These are phyloP conservation scores for Ochropleura leucogaster DNA, from an alignment of 2,888 invertebrate species.

Conservation along the genomic window DNA sequence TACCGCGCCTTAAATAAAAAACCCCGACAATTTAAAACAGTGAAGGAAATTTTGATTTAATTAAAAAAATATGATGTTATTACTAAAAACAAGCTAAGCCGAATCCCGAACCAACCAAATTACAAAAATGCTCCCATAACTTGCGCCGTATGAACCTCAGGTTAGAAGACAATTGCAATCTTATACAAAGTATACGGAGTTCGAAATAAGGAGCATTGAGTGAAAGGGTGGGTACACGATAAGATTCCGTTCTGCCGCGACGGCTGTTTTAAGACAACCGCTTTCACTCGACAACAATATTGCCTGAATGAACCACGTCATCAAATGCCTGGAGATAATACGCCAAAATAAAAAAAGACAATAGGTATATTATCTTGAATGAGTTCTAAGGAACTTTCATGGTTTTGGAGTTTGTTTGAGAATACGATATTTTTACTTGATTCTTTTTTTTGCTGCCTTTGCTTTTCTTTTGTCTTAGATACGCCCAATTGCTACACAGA, in stretches of 20 bases:
- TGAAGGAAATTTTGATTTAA: too few species aligned
- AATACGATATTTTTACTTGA: slow-evolving; percentile 26
- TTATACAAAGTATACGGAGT: slow-evolving; percentile 81
- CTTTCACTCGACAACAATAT: slow-evolving; percentile 57
- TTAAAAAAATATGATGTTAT: too few species aligned
- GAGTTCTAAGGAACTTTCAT: slow-evolving; percentile 45
- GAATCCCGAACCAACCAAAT: neutral
- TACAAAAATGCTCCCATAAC: slow-evolving; percentile 53
- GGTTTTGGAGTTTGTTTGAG: slow-evolving; percentile 25
- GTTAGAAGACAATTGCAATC: slow-evolving; percentile 78
- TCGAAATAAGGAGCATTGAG: slow-evolving; percentile 82
- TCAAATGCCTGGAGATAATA: slow-evolving; percentile 64
- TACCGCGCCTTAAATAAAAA: too few species aligned
- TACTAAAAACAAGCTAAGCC: neutral
- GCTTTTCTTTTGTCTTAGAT: slow-evolving; percentile 5
- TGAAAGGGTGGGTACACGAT: slow-evolving; percentile 79
- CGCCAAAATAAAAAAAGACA: slow-evolving; percentile 60
- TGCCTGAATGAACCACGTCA: slow-evolving; percentile 59
- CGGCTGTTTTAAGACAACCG: slow-evolving; percentile 67
- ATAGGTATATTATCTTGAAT: slow-evolving; percentile 52
- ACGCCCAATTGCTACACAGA: neutral
- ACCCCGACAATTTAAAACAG: too few species aligned
- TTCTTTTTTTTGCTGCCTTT: slow-evolving; percentile 14
- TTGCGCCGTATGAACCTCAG: slow-evolving; percentile 61
- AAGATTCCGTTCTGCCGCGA: slow-evolving; percentile 75